Conservation (phyloP, 2,113 vertebrate genomes). For the Gadus macrocephalus region DNA sequence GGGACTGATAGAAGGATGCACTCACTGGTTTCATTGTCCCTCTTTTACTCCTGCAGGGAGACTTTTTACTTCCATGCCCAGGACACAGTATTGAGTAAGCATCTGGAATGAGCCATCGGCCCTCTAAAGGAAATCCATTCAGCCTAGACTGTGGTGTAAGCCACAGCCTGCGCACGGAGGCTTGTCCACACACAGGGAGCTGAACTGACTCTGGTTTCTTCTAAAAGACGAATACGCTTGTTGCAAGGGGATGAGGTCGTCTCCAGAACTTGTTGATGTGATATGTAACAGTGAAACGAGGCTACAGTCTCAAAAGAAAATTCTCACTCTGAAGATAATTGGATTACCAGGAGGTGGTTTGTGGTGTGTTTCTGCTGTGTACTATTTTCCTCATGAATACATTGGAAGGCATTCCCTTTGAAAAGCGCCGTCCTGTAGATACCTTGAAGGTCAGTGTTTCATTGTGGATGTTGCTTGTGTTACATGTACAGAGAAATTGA, state of each 20-base stretch:
- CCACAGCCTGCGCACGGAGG: slow-evolving; percentile 47
- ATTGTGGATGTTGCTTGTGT: slow-evolving; percentile 27
- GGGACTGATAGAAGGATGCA: slow-evolving; percentile 11
- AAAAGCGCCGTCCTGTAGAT: slow-evolving; percentile 57
- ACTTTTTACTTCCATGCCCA: slow-evolving; percentile 55
- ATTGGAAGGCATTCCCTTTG: slow-evolving; percentile 62
- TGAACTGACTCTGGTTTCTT: slow-evolving; percentile 41
- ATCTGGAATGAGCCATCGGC: slow-evolving; percentile 67
- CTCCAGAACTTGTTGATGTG: neutral
- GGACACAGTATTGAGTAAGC: slow-evolving; percentile 63
- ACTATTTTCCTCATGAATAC: slow-evolving; percentile 45
- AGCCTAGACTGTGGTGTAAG: slow-evolving; percentile 47
- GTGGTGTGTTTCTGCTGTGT: no score
- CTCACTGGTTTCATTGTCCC: slow-evolving; percentile 33
- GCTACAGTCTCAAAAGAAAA: no score
- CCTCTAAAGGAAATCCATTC: slow-evolving; percentile 70
- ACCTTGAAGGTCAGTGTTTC: slow-evolving; percentile 60
- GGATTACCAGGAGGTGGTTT: no score
- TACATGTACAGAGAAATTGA: slow-evolving; percentile 29
- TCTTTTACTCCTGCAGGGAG: slow-evolving; percentile 41
- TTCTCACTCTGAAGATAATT: no score
- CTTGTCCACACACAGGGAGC: slow-evolving; percentile 44
- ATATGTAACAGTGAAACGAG: no score
- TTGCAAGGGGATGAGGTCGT: slow-evolving; percentile 42
- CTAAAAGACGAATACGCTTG: slow-evolving; percentile 40